These are phyloP conservation scores for Choreutis nemorana DNA, from an alignment of 2,888 invertebrate genomes.

Conservation along the genomic window DNA sequence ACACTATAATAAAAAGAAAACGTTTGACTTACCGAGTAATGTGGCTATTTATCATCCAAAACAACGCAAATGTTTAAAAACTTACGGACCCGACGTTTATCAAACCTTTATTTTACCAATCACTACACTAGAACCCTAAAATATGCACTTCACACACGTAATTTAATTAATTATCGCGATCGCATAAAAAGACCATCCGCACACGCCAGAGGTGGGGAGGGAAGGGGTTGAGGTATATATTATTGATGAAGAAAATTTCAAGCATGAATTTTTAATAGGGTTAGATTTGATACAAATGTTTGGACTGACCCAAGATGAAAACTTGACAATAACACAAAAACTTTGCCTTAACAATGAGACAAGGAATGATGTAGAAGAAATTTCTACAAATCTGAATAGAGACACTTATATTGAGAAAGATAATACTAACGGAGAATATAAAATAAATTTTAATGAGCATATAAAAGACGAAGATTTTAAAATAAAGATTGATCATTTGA, in stretches of 20 bases:
- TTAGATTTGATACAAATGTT: conserved; percentile 4
- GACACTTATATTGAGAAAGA: neutral
- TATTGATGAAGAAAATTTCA: conserved; percentile 4
- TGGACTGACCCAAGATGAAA: conserved; percentile 1
- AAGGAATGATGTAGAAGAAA: conserved; percentile 14
- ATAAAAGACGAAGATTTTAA: conserved; percentile 2
- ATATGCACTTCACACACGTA: too few species aligned
- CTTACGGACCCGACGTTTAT: too few species aligned
- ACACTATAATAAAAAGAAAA: too few species aligned
- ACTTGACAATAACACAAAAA: neutral
- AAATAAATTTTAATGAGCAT: conserved; percentile 3
- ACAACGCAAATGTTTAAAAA: too few species aligned
- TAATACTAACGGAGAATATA: neutral
- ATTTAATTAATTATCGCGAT: too few species aligned
- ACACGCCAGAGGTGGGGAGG: too few species aligned
- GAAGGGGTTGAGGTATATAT: conserved; percentile 4
- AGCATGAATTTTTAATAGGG: conserved; percentile 7
- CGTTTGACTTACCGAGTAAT: too few species aligned
- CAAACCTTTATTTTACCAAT: too few species aligned
- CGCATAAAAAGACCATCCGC: too few species aligned
- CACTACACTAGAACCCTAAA: too few species aligned
- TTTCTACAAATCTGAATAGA: conserved; percentile 1
- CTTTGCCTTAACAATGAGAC: conserved; percentile 5
- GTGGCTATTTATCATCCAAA: too few species aligned
- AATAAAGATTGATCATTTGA: conserved; percentile 5